Evolutionary conservation across 2,888 invertebrate genomes (phyloP), one percentile per base, ranked within the genome.

Genomic region (Epinotia bilunana): DNA sequence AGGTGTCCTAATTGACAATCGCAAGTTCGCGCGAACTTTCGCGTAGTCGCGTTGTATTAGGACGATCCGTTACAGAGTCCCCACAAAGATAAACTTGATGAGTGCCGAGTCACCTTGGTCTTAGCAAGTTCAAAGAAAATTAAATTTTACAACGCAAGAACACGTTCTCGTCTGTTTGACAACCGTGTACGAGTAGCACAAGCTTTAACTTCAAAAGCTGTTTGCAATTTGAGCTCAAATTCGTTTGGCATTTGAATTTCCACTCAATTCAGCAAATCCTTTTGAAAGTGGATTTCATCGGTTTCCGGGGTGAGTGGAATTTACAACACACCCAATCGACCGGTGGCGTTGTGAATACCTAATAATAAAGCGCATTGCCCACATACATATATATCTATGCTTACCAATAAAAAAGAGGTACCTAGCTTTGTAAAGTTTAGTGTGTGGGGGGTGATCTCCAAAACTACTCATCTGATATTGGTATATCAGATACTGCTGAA

Each of bases 171-270:
- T 49, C 16, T 16, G 49, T 16, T 49, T 49, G 49, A 16, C 16
- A 49, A 16, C 49, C 16, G 49, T 49, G n/a, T 16, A 49, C 16
- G 49, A n/a, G n/a, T 16, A 49, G 49, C 49, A 49, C 5, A 49
- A 49, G 49, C 16, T 49, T 70, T 7, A 61, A 70, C 61, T 62
- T 61, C 70, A 49, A 16, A 62, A 28, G n/a, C 20, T 5, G n/a
- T 62, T 16, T 70, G 53, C 33, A 62, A 18, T 70, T 53, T 7
- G 16, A 28, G 5, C 28, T 16, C 33, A 33, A 33, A n/a, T 18
- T 28, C 69, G 7, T 12, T 49, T 49, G 28, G 43, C 16, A 58
- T 43, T 68, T 68, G 58, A 68, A 58, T 58, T 46, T 68, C 46
- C 43, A 23, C 68, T 43, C n/a, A n/a, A 57, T 58, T 68, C 58